Percentiles rank a stretch among this genome's conserved stretches.
Evolutionary conservation across 2,113 vertebrate genomes (phyloP).

Genomic region (Cyrtonyx montezumae): DNA sequence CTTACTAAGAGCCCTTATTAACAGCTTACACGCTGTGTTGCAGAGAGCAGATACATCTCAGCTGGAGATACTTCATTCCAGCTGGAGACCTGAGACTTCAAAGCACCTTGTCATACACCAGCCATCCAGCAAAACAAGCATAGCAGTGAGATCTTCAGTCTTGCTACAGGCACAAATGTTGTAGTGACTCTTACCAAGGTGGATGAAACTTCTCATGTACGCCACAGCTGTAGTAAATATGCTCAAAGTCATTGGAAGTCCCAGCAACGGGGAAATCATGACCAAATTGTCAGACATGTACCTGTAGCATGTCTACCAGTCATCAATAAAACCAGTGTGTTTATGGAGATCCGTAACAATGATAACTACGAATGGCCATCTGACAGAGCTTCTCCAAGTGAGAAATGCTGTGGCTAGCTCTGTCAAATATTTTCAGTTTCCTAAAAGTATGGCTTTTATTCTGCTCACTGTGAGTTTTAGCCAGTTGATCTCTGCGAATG

Average conservation of each 20-base stretch:
- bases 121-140: conserved; percentile 36
- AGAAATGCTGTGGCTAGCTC: background rate
- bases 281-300: background rate
- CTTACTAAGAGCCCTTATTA: conserved; percentile 26
- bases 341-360: background rate
- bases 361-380: background rate
- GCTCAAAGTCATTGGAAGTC: background rate
- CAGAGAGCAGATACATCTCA: background rate
- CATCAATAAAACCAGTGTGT: background rate
- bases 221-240: background rate
- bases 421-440: conserved; percentile 3
- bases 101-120: conserved; percentile 9
- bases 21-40: conserved; percentile 6
- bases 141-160: background rate
- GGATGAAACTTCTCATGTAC: background rate
- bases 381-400: background rate
- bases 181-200: background rate
- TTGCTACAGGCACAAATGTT: conserved; percentile 40
- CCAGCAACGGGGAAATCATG: background rate
- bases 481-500: background rate
- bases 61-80: conserved; percentile 3
- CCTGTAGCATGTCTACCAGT: background rate
- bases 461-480: background rate
- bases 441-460: background rate
- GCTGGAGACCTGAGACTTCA: conserved; percentile 48